phyloP scores from a whole-genome alignment of 1,140 invertebrate genomes.

The Atta cephalotes region DNA sequence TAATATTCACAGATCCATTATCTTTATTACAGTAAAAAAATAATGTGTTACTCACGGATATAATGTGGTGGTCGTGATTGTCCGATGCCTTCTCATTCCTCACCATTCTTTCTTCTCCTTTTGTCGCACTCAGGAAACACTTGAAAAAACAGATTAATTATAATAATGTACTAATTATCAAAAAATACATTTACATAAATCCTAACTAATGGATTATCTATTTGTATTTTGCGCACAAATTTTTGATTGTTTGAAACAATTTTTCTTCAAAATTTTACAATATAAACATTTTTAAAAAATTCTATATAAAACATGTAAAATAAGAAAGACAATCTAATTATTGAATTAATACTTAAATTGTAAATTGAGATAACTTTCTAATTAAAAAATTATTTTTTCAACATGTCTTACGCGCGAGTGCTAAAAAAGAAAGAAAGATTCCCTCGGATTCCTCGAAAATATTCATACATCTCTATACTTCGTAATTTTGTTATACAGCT shows the following conservation, averaged over 20 bases:
- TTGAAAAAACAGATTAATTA: background rate
- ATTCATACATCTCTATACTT: background rate
- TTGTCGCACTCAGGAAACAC: background rate
- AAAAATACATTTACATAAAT: background rate
- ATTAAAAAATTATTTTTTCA: conserved; percentile 23
- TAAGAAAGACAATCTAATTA: background rate
- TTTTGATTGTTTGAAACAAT: background rate
- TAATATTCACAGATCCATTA: background rate
- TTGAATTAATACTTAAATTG: conserved; percentile 10
- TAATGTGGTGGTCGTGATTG: background rate
- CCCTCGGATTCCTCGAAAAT: background rate
- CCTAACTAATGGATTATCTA: background rate
- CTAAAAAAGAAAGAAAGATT: background rate
- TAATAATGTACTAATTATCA: background rate
- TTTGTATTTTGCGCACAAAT: background rate
- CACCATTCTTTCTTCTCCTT: background rate
- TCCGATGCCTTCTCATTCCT: background rate
- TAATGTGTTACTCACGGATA: background rate
- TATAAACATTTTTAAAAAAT: background rate
- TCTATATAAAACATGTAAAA: background rate
- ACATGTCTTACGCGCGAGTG: background rate
- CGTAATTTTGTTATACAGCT: conserved; percentile 26
- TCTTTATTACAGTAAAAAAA: background rate
- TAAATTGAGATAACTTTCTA: background rate
- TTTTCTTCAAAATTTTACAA: background rate